Evolutionary conservation across 2,888 invertebrate genomes (phyloP).

Genomic region (Tetrapedia diversipes): DNA sequence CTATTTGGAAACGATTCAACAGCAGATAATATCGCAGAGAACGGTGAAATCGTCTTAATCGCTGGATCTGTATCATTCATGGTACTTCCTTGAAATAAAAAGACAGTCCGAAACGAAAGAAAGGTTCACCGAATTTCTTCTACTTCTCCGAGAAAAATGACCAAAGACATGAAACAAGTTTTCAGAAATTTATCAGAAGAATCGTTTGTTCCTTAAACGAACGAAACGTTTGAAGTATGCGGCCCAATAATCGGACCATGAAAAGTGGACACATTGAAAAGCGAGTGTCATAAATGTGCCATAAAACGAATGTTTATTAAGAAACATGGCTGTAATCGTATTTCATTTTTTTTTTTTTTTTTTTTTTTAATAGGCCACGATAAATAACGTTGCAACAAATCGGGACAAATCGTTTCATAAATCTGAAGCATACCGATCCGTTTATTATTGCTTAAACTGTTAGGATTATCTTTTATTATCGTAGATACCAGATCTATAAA

Average conservation of each 20-base stretch:
- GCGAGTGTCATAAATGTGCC: background rate
- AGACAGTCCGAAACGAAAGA: background rate
- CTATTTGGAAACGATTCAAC: slow-evolving; percentile 11
- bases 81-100: background rate
- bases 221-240: background rate
- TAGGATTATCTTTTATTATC: background rate
- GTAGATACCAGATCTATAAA: background rate
- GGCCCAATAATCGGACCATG: background rate
- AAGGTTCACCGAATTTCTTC: background rate
- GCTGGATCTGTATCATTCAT: background rate
- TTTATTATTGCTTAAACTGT: background rate
- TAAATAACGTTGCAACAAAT: background rate
- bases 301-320: background rate
- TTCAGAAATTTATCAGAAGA: too few relatives aligned
- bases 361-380: background rate
- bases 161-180: slow-evolving; percentile 8
- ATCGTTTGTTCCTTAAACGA: background rate
- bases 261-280: background rate
- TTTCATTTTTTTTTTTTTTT: too few relatives aligned
- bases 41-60: background rate
- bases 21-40: background rate
- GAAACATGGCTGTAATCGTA: background rate
- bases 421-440: background rate
- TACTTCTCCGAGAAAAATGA: background rate
- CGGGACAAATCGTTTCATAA: background rate